Evolutionary conservation across 1,140 invertebrate species (phyloP).

Genomic region (Sycophila sp.): DNA sequence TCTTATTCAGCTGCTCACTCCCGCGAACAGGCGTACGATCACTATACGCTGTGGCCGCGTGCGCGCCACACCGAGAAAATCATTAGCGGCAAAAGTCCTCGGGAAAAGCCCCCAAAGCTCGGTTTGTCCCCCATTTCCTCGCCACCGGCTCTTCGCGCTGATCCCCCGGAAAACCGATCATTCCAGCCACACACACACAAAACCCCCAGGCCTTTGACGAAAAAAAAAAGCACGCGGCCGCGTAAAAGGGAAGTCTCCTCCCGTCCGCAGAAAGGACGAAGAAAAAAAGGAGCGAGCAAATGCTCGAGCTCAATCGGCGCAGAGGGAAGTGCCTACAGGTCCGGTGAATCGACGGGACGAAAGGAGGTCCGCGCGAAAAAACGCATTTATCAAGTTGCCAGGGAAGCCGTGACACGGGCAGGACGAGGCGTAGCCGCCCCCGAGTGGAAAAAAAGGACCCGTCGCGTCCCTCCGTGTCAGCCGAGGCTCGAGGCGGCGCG

Average conservation of each 20-base stretch:
- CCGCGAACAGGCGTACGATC: neutral
- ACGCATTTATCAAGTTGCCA: constrained; percentile 26
- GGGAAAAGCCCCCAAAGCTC: neutral
- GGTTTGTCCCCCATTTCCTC: constrained; percentile 1
- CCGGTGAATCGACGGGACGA: too few species aligned
- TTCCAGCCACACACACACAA: neutral
- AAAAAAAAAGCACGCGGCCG: neutral
- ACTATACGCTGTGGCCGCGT: constrained; percentile 4
- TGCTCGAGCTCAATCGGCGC: too few species aligned
- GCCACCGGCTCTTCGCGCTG: neutral
- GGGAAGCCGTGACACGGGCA: constrained; percentile 19
- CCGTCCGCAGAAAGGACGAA: neutral
- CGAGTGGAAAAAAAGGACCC: neutral
- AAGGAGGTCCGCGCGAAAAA: too few species aligned
- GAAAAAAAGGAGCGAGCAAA: neutral
- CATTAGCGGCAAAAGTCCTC: too few species aligned
- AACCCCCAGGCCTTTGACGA: neutral
- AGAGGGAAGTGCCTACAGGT: too few species aligned
- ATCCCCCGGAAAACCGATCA: constrained; percentile 12
- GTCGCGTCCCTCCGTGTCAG: neutral
- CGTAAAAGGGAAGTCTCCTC: neutral
- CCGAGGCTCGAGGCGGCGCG: constrained; percentile 6
- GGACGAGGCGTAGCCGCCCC: too few species aligned
- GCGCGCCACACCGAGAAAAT: neutral
- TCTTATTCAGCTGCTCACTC: too few species aligned